These are phyloP conservation scores for Siniperca knerii DNA, from an alignment of 2,113 vertebrate species.

Conservation along the genomic window DNA sequence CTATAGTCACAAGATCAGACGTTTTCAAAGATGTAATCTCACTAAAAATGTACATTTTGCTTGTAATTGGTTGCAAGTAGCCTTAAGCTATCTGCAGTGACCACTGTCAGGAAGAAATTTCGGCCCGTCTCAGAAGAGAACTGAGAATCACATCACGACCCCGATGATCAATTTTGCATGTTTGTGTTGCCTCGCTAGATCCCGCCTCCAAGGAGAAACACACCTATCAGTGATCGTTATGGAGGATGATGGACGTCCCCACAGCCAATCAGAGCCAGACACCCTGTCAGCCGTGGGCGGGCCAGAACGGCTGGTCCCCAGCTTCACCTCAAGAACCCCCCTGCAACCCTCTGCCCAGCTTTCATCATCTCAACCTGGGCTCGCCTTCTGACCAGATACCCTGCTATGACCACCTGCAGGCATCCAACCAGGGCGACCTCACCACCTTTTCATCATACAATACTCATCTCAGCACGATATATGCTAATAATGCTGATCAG, in stretches of 20 bases:
- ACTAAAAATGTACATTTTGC: not conserved
- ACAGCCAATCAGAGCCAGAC: constrained; percentile 68
- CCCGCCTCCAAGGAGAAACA: constrained; percentile 12
- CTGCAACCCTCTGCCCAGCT: constrained; percentile 47
- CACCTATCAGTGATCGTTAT: constrained; percentile 38
- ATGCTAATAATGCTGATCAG: not conserved
- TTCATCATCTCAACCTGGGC: constrained; percentile 56
- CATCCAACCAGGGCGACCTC: not conserved
- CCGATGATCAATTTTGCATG: not conserved
- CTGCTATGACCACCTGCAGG: constrained; percentile 12
- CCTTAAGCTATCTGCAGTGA: not conserved
- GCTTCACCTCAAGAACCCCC: constrained; percentile 29
- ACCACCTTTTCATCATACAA: not conserved
- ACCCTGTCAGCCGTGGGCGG: constrained; percentile 63
- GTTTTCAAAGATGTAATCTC: not conserved
- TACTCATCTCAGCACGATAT: not conserved
- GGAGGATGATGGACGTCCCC: constrained; percentile 75
- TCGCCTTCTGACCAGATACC: constrained; percentile 39
- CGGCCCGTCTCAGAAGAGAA: not conserved
- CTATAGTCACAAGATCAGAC: too few relatives aligned
- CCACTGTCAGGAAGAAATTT: not conserved
- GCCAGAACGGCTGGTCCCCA: constrained; percentile 65
- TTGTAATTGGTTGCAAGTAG: not conserved
- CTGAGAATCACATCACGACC: not conserved
- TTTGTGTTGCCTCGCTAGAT: not conserved